A percentile compares a stretch with the other conserved stretches of the same genome.
These are phyloP conservation scores for Zeuzera pyrina DNA, from an alignment of 2,888 invertebrate genomes.

Conservation along the genomic window DNA sequence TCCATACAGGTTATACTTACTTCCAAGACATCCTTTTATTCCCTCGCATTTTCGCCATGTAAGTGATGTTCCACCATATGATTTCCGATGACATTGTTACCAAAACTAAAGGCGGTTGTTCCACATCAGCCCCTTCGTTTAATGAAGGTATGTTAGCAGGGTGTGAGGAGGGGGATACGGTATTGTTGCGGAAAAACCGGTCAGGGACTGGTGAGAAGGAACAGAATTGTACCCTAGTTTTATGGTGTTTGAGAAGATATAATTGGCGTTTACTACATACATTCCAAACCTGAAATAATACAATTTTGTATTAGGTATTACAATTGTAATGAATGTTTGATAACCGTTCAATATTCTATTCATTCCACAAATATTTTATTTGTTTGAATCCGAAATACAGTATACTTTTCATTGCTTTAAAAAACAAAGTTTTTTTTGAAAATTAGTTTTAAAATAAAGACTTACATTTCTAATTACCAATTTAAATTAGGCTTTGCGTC, in stretches of 20 bases:
- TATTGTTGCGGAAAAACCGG: slow-evolving; percentile 27
- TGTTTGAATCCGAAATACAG: no score
- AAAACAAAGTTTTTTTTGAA: no score
- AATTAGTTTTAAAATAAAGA: no score
- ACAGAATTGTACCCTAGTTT: slow-evolving; percentile 62
- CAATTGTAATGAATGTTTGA: no score
- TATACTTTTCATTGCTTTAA: no score
- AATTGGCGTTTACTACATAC: slow-evolving; percentile 48
- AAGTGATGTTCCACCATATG: slow-evolving; percentile 72
- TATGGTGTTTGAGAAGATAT: slow-evolving; percentile 63
- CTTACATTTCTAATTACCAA: no score
- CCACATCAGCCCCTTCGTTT: slow-evolving; percentile 24
- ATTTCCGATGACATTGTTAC: slow-evolving; percentile 73
- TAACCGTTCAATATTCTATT: no score
- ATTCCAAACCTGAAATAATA: slow-evolving; percentile 65
- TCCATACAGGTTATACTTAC: no score
- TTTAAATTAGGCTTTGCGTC: no score
- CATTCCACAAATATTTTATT: no score
- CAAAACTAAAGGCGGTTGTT: slow-evolving; percentile 58
- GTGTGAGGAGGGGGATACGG: slow-evolving; percentile 14
- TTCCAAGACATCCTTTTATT: slow-evolving; percentile 18
- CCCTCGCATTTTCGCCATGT: slow-evolving; percentile 34
- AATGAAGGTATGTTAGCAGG: slow-evolving; percentile 12
- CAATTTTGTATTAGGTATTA: no score
- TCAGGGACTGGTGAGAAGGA: slow-evolving; percentile 67